Evolutionary conservation across 2,797 vertebrate species (phyloP).

Genomic region (Pangasius sanitwongsei): DNA sequence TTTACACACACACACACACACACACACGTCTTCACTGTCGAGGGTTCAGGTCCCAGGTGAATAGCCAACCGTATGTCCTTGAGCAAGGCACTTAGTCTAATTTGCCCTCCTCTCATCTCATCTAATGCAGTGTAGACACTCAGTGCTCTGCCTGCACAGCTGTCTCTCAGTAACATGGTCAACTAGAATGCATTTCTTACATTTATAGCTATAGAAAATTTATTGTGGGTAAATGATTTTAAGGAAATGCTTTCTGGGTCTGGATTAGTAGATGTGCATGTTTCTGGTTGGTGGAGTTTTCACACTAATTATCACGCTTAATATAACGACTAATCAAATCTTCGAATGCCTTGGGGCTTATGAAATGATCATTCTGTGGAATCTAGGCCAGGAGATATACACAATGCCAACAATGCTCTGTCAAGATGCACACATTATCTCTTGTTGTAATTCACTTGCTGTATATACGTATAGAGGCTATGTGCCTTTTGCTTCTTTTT

Average conservation of each 20-base stretch:
- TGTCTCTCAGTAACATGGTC: background rate
- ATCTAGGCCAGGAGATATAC: constrained; percentile 6
- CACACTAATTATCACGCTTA: background rate
- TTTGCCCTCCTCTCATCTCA: constrained; percentile 63
- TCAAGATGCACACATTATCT: background rate
- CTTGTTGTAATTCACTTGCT: background rate
- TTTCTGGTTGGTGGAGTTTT: constrained; percentile 6
- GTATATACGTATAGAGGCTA: background rate
- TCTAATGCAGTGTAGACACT: constrained; percentile 58
- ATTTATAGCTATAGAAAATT: background rate
- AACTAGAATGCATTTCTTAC: background rate
- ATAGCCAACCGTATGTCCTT: constrained; percentile 66
- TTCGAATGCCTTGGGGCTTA: background rate
- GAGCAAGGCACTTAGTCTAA: constrained; percentile 74
- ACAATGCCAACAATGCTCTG: background rate
- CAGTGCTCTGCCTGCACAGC: background rate
- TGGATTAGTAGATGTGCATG: background rate
- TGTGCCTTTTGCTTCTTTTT: background rate
- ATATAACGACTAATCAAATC: background rate
- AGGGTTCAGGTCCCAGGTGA: constrained; percentile 60
- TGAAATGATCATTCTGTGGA: constrained; percentile 7
- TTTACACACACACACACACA: constrained; percentile 2
- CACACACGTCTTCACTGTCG: background rate
- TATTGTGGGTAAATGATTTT: background rate
- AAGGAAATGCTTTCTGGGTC: background rate